Evolutionary conservation across 2,888 invertebrate species (phyloP).

Genomic region (Lymantria dispar): DNA sequence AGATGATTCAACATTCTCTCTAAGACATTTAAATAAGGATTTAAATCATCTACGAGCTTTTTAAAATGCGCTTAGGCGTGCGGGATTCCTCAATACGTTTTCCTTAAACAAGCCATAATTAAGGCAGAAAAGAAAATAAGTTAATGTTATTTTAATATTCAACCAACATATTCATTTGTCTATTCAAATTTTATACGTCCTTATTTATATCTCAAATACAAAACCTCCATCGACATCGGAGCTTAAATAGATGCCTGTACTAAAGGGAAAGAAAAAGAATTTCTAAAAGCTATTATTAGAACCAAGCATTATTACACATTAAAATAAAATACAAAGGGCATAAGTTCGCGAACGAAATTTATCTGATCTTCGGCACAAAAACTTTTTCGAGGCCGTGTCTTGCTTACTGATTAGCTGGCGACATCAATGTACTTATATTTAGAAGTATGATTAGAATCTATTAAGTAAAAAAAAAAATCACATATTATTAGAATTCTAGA

Average conservation of each 20-base stretch:
- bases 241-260: conserved; percentile 13
- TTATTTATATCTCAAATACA: too few species aligned
- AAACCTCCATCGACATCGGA: neutral
- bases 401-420: conserved; percentile 52
- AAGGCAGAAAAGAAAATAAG: too few species aligned
- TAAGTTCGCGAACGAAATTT: conserved; percentile 61
- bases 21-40: too few species aligned
- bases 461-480: neutral
- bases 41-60: too few species aligned
- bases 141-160: too few species aligned
- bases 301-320: conserved; percentile 19
- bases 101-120: too few species aligned
- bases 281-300: conserved; percentile 12
- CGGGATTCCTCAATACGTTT: too few species aligned
- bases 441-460: conserved; percentile 8
- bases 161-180: too few species aligned
- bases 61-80: too few species aligned
- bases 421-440: conserved; percentile 52
- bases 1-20: too few species aligned
- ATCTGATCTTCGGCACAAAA: conserved; percentile 68
- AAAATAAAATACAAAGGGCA: conserved; percentile 54
- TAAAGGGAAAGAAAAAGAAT: conserved; percentile 23
- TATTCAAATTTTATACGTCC: too few species aligned
- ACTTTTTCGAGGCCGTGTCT: conserved; percentile 52
- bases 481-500: neutral